phyloP scores from a whole-genome alignment of 2,888 invertebrate genomes.

The Folsomia candida region DNA sequence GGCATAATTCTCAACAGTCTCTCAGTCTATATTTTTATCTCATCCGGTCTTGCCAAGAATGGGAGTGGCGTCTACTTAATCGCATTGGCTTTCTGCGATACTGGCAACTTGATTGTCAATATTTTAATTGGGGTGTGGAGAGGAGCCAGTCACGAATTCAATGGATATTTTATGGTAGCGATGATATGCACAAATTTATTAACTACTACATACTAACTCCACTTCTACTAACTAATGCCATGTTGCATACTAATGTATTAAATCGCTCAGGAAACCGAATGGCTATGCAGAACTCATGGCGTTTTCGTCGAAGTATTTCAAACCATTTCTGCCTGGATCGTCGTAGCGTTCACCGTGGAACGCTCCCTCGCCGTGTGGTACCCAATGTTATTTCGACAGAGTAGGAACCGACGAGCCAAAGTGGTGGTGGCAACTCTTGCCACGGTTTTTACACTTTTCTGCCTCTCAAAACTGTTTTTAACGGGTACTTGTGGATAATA shows the following conservation, averaged over 20 bases:
- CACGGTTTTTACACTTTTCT: constrained; percentile 49
- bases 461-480: constrained; percentile 53
- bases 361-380: constrained; percentile 49
- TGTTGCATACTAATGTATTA: background rate
- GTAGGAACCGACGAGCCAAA: constrained; percentile 30
- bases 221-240: background rate
- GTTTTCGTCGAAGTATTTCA: constrained; percentile 53
- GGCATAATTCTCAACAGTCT: constrained; percentile 53
- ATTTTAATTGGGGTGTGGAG: constrained; percentile 54
- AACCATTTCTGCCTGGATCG: constrained; percentile 55
- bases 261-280: constrained; percentile 40
- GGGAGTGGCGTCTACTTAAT: constrained; percentile 54
- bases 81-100: constrained; percentile 54
- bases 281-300: constrained; percentile 50
- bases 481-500: constrained; percentile 51
- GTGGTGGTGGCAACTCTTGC: constrained; percentile 28
- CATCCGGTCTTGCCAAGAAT: constrained; percentile 52
- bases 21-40: constrained; percentile 53
- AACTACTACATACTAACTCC: background rate
- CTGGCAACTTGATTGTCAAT: constrained; percentile 54
- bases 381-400: constrained; percentile 38
- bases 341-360: constrained; percentile 54
- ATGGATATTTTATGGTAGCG: constrained; percentile 54
- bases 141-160: constrained; percentile 52
- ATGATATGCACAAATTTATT: constrained; percentile 18